A percentile compares a stretch with the other conserved stretches of the same genome.
Evolutionary conservation across 2,888 invertebrate species (phyloP).

Genomic region (Lithophane semibrunnea): DNA sequence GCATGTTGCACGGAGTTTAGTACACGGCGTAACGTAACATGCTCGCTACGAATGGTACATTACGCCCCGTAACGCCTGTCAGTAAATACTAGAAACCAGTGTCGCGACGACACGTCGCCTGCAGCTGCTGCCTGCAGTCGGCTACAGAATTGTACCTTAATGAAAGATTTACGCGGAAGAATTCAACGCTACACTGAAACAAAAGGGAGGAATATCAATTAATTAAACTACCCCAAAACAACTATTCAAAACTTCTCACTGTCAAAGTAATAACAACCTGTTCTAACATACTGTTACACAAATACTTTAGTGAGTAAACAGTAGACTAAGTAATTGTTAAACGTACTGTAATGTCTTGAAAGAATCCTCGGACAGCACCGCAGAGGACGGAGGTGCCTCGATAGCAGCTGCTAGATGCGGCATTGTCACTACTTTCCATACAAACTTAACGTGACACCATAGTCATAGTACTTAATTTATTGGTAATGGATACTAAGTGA

Average conservation of each 20-base stretch:
- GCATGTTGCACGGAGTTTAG: no score
- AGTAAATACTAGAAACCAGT: no score
- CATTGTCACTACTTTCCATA: background rate
- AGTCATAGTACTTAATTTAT: background rate
- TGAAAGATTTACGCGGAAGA: background rate
- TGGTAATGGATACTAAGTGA: background rate
- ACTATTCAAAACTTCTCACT: conserved; percentile 22
- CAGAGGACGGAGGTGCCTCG: background rate
- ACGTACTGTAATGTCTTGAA: conserved; percentile 11
- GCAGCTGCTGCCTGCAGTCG: no score
- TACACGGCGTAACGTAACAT: no score
- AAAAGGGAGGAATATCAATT: conserved; percentile 21
- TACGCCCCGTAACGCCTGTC: no score
- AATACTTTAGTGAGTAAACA: conserved; percentile 3
- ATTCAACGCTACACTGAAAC: conserved; percentile 18
- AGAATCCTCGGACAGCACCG: background rate
- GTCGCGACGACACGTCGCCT: no score
- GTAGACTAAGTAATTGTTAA: conserved; percentile 10
- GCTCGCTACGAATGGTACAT: no score
- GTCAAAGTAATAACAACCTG: conserved; percentile 15
- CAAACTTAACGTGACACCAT: background rate
- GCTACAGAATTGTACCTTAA: background rate
- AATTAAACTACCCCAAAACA: conserved; percentile 30
- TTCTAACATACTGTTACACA: background rate
- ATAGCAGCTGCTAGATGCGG: no score